Evolutionary conservation across 2,797 vertebrate genomes (phyloP), one percentile per base, ranked within the genome.

Genomic region (Todus mexicanus): DNA sequence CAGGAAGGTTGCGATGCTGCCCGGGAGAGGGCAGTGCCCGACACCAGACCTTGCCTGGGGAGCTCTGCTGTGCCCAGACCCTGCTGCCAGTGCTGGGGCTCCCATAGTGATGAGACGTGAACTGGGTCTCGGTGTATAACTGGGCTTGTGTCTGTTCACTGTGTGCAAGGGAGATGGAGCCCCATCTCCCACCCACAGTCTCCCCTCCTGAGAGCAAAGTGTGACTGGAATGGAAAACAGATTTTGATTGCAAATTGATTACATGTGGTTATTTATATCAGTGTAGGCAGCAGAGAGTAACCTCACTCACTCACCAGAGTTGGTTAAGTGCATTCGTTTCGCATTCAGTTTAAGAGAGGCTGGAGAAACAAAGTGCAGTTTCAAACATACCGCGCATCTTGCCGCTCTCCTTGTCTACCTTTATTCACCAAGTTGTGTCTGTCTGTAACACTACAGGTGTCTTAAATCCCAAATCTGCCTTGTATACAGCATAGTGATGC

Each of bases 81-180:
- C 43, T 13, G 53, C 64, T 11, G 51, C 29, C 33, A 12, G 23
- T 1, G 11, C 1, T 2, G 37, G 5, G 2, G 47, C 35, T 75
- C 5, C 14, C 38, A 4, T 12, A 18, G n/a, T n/a, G 51, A 53
- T 0, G 54, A 1, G 35, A 3, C 57, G 16, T 1, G 4, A 10
- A 38, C 51, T 27, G 83, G 35, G 23, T 10, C 51, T 73, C 3
- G 0, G 1, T 8, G 53, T 1, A 4, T 8, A 22, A 5, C 25
- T 11, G 37, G 11, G 15, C 51, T 60, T 2, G 4, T 33, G 9
- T 45, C 42, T 6, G 7, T 35, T 75, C 4, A 0, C 19, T 29
- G 21, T 11, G 45, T 9, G 2, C 35, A 23, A n/a, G 33, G 60
- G 38, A 74, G 59, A 33, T 33, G 65, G 25, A 71, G 40, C 27